Evolutionary conservation across 2,888 invertebrate species (phyloP).

Genomic region (Noctua janthina): DNA sequence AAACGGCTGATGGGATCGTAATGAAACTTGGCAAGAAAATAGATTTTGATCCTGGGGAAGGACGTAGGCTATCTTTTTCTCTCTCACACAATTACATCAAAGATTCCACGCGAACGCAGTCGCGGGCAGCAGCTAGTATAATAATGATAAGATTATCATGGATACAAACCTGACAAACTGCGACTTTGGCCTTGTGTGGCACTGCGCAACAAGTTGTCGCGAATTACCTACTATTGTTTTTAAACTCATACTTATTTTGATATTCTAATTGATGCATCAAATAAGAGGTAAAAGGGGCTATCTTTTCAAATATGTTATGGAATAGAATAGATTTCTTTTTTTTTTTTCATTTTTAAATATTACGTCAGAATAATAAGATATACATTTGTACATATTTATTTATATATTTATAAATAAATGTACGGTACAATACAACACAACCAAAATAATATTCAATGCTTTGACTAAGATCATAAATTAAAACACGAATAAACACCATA

Average conservation of each 20-base stretch:
- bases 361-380: not conserved
- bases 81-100: no score
- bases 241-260: not conserved
- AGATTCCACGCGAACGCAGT: no score
- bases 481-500: slow-evolving; percentile 10
- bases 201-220: slow-evolving; percentile 13
- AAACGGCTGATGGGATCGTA: no score
- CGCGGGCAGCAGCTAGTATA: not conserved
- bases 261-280: not conserved
- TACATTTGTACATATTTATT: not conserved
- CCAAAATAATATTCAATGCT: slow-evolving; percentile 10
- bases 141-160: slow-evolving; percentile 5
- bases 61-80: no score
- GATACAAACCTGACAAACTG: not conserved
- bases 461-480: slow-evolving; percentile 10
- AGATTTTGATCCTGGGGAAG: no score
- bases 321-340: not conserved
- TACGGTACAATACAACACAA: not conserved
- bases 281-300: not conserved
- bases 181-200: slow-evolving; percentile 22
- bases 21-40: no score
- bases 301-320: not conserved
- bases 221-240: not conserved
- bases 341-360: not conserved
- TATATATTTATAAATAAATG: not conserved